Conservation (phyloP, 2,113 vertebrate genomes). For the Vulpes ferrilata region DNA sequence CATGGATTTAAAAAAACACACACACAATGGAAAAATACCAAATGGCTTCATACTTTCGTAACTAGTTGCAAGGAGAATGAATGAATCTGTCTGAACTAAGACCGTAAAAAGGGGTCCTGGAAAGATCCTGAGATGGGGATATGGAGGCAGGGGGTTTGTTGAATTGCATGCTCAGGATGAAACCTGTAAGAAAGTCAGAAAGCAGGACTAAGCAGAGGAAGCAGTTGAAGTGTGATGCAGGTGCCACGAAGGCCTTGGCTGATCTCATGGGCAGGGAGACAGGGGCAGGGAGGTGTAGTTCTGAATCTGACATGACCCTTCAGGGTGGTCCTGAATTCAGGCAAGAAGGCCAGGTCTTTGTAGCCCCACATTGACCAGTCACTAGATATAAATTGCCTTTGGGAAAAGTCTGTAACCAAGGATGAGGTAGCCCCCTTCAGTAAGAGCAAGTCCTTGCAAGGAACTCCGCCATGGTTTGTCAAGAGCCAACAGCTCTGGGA, state of each 20-base stretch:
- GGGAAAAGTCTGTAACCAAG: background rate
- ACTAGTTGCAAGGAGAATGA: background rate
- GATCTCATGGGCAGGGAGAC: background rate
- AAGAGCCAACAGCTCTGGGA: background rate
- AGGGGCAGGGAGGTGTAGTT: background rate
- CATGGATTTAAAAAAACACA: background rate
- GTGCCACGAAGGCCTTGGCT: background rate
- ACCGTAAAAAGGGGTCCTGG: background rate
- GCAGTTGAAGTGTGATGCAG: fast-evolving
- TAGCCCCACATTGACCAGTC: background rate
- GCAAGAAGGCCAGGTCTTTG: background rate
- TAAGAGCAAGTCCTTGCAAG: background rate
- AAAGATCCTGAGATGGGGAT: background rate
- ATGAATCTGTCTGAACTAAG: background rate
- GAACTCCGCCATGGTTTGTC: background rate
- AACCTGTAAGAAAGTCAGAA: background rate
- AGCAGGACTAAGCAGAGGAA: background rate
- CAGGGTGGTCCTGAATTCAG: background rate
- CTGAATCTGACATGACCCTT: background rate
- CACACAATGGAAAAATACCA: background rate
- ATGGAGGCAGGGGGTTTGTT: background rate
- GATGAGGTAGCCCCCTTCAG: background rate
- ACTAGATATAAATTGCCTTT: background rate
- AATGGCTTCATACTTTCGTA: background rate
- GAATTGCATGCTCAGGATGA: background rate